phyloP scores from a whole-genome alignment of 2,888 invertebrate genomes.

The Cheiracanthium punctorium region DNA sequence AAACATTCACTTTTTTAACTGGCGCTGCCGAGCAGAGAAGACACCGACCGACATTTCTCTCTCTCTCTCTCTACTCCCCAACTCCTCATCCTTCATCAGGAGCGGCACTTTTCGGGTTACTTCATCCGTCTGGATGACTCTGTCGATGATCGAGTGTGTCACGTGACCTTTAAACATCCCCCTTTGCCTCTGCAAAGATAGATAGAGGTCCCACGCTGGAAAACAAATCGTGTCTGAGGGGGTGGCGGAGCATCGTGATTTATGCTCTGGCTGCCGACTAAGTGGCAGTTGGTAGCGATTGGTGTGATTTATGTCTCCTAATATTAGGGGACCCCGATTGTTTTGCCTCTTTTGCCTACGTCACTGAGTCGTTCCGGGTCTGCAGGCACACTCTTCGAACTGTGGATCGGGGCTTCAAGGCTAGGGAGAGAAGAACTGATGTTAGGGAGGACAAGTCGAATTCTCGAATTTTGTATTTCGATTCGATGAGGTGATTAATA shows the following conservation, averaged over 20 bases:
- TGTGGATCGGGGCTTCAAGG: too few species aligned
- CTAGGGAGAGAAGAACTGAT: too few species aligned
- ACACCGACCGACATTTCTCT: too few species aligned
- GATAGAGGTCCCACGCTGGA: constrained; percentile 39
- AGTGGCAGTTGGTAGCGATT: constrained; percentile 71
- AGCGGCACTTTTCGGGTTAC: not conserved
- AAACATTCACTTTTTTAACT: too few species aligned
- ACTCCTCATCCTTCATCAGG: constrained; percentile 35
- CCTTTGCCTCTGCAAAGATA: constrained; percentile 32
- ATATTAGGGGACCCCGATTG: constrained; percentile 62
- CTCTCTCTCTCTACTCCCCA: constrained; percentile 14
- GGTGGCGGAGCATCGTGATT: constrained; percentile 42
- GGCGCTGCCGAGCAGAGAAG: not conserved
- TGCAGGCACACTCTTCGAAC: too few species aligned
- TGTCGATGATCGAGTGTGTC: constrained; percentile 63
- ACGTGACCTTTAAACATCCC: constrained; percentile 63
- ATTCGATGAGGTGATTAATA: too few species aligned
- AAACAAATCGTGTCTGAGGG: constrained; percentile 56
- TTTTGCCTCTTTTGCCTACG: constrained; percentile 50
- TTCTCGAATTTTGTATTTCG: too few species aligned
- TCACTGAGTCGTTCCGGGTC: not conserved
- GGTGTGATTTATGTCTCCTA: constrained; percentile 68
- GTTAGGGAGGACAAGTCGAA: too few species aligned
- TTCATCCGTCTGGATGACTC: constrained; percentile 20
- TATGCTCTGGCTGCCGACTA: constrained; percentile 60